Conservation (phyloP, 2,888 invertebrate species). For the Drosophila subquinaria region DNA sequence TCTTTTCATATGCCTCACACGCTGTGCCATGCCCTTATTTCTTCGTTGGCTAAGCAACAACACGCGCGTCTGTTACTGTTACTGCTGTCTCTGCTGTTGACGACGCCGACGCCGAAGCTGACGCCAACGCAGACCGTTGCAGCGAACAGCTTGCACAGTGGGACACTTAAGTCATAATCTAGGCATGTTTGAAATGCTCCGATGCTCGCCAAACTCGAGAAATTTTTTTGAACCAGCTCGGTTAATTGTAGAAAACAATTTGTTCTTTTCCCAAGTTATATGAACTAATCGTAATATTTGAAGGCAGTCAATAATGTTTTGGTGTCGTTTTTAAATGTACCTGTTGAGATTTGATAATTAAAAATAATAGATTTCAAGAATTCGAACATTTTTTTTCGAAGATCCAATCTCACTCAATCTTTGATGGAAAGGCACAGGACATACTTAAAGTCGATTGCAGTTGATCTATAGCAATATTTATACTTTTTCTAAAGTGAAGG, state of each 20-base stretch:
- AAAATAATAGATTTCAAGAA: too few species aligned
- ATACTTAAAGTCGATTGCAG: neutral
- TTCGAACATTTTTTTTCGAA: too few species aligned
- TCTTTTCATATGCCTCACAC: conserved; percentile 63
- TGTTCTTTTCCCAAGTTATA: neutral
- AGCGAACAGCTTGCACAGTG: conserved; percentile 43
- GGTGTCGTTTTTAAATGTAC: conserved; percentile 1
- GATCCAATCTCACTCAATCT: too few species aligned
- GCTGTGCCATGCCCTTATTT: conserved; percentile 74
- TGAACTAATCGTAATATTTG: neutral
- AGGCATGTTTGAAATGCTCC: neutral
- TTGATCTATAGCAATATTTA: neutral
- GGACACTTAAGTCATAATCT: conserved; percentile 4
- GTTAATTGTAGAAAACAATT: neutral
- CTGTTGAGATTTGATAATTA: neutral
- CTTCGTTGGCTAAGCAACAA: conserved; percentile 61
- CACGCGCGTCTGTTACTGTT: conserved; percentile 66
- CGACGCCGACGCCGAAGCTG: neutral
- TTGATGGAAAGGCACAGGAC: neutral
- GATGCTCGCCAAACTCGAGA: conserved; percentile 4
- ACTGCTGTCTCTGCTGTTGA: conserved; percentile 33
- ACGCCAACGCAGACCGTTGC: conserved; percentile 23
- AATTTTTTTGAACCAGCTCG: conserved; percentile 6
- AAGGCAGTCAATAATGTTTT: neutral
- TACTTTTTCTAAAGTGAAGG: neutral